Base-by-base conservation (phyloP, 2,888 invertebrate species). In the Glaucopsyche alexis region DNA sequence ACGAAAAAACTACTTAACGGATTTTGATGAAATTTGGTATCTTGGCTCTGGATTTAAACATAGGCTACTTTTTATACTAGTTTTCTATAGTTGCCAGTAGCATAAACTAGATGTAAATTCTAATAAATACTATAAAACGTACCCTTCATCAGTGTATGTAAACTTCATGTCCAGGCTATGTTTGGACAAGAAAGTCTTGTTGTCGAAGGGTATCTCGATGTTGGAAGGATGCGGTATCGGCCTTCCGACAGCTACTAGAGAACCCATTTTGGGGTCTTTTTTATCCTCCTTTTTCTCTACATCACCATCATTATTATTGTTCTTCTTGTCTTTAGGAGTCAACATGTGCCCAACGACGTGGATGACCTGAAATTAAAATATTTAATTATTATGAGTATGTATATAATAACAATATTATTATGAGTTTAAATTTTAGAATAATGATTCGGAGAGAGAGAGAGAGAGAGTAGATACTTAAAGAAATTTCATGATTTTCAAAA, bases 121-220 rank as follows among this genome's bases (percentile, higher is more conserved):
- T 29, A 29, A 29, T 29, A 29, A 29, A 29, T 29, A 29, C 29
- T 7, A 3, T 16, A 7, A 14, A 70, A 94, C 95, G 95, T 87
- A 98, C 98, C 96, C 96, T 79, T 98, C 98, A 89, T 99, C 99
- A 75, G 97, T 97, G 85, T 98, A 97, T 38, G 97, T 98, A 84
- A 98, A 98, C 85, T 97, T 98, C 98, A 99, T 98, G 85, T 98
- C 98, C 84, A 98, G 94, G 81, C 95, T 96, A 87, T 99, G 99
- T 84, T 98, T 97, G 19, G 97, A 97, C 74, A 98, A 93, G 91
- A 99, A 99, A 0, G 98, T 98, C 83, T 97, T 96, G 80, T 95
- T 95, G 78, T 97, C 98, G 78, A 99, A 89, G 0, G 98, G 98
- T 79, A 97, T 95, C 87, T 98, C 98, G 79, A 98, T 98, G 82